phyloP scores from a whole-genome alignment of 2,888 invertebrate species.

The Drosophila pseudotalamancana region DNA sequence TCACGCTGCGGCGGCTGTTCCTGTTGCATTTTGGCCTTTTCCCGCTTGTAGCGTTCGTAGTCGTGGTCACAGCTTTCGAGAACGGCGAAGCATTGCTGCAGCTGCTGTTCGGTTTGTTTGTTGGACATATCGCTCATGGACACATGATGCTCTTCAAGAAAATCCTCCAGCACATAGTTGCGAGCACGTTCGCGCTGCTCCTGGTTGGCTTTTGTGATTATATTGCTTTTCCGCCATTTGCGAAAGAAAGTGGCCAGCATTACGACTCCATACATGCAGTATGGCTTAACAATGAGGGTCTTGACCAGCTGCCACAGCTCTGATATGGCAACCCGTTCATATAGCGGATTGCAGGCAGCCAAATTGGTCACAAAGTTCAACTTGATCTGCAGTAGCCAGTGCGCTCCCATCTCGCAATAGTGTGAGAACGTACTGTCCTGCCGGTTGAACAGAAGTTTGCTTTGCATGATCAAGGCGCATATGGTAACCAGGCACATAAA shows the following conservation, averaged over 20 bases:
- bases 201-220: constrained; percentile 60
- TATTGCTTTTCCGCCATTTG: constrained; percentile 78
- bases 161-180: constrained; percentile 86
- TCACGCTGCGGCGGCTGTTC: constrained; percentile 74
- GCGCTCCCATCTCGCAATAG: constrained; percentile 79
- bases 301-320: constrained; percentile 82
- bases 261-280: constrained; percentile 83
- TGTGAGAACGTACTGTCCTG: constrained; percentile 76
- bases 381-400: constrained; percentile 81
- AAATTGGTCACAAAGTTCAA: constrained; percentile 81
- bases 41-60: constrained; percentile 82
- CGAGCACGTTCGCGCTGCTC: constrained; percentile 84
- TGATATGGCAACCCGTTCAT: constrained; percentile 71
- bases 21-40: constrained; percentile 75
- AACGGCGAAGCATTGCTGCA: constrained; percentile 78
- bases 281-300: constrained; percentile 82
- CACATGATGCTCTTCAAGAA: constrained; percentile 84
- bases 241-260: constrained; percentile 83
- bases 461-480: constrained; percentile 78
- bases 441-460: constrained; percentile 69
- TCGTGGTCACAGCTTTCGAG: constrained; percentile 82
- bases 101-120: constrained; percentile 80
- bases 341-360: constrained; percentile 82
- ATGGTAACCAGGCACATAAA: constrained; percentile 75
- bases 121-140: constrained; percentile 82